Base-by-base conservation (phyloP, 92 coral and sea anemone species). In the Ricordea florida region DNA sequence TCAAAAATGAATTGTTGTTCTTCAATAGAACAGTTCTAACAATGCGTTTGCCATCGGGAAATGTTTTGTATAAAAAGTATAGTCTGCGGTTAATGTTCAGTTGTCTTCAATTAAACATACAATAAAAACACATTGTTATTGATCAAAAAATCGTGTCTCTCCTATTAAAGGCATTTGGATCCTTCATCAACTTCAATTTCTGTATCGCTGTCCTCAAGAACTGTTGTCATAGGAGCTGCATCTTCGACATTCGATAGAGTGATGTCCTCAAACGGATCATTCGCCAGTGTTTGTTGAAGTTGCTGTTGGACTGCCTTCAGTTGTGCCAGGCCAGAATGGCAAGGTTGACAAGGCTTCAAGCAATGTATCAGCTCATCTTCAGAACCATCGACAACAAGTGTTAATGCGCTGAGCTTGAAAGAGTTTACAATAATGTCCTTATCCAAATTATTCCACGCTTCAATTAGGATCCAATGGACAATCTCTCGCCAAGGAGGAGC, bases 351-450 rank as follows among this genome's bases (percentile, higher is more conserved):
- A n/a, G 79, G 67, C 59, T 72, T 38, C 32, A 76, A 63, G 53
- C 82, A 60, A 53, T 76, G 82, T 26, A 62, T 76, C 53, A 61
- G 72, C 53, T 76, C 65, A 63, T 76, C 82, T 62, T 76, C 60
- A 50, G 51, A 63, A 48, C 74, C 74, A 62, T 76, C 82, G 40
- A 63, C 62, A 76, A 74, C 73, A 62, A 76, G 63, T 46, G 82
- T 76, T 74, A 76, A 43, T 48, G 62, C 44, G 62, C 82, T 62
- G 63, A 63, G 30, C 82, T 62, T 76, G 82, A 76, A 76, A 32
- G 74, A 63, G 50, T 60, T 62, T 24, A 76, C 74, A 48, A 63
- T 76, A 37, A 76, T 49, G 25, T 51, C 63, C 53, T 62, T 62
- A 16, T 63, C 82, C 53, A 76, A 63, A 49, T 64, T 52, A 46